Evolutionary conservation across 37 sponge, comb jelly and placozoan genomes (phyloP), one percentile per base, ranked within the genome.

Genomic region (Corticium candelabrum): DNA sequence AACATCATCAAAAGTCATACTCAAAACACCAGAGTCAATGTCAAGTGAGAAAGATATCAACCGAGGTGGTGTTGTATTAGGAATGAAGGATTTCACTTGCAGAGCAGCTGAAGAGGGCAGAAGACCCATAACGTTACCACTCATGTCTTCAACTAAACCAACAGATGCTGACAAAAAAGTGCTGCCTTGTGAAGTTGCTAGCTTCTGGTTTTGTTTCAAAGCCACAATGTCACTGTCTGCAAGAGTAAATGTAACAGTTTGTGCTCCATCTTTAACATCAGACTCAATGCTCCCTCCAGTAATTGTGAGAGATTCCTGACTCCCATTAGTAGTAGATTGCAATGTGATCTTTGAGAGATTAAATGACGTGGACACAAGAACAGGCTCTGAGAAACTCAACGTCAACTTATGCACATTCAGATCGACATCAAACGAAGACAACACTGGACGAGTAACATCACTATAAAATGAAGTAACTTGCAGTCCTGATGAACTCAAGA

Each of bases 361-460:
- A 84, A 3, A 2, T n/a, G 33, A 79, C 85, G 0, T 84, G 78
- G 82, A 72, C 21, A 81, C 81, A 4, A 38, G 79, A 37, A 92
- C 89, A 37, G 95, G 95, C 41, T 94, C 95, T 39, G 88, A 75
- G 41, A 90, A 94, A 30, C 68, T 71, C 7, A 94, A 39, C 0
- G 41, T 62, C 15, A 89, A 87, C 67, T 71, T 21, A 78, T 90
- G 72, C 7, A 88, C 80, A 35, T 94, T 86, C 30, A 94, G 37
- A 69, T 94, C 89, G 3, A 94, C 40, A 3, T 74, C n/a, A 62
- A 94, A 94, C 32, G 41, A 43, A 41, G 30, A 39, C 11, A 94
- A 30, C 2, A 0, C 5, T 32, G 95, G 95, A 37, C 80, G 67
- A 21, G 89, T 85, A 1, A 35, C 73, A 75, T 94, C 95, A 37